Conservation (phyloP, 2,113 vertebrate species). For the Benitochromis conjunctus region DNA sequence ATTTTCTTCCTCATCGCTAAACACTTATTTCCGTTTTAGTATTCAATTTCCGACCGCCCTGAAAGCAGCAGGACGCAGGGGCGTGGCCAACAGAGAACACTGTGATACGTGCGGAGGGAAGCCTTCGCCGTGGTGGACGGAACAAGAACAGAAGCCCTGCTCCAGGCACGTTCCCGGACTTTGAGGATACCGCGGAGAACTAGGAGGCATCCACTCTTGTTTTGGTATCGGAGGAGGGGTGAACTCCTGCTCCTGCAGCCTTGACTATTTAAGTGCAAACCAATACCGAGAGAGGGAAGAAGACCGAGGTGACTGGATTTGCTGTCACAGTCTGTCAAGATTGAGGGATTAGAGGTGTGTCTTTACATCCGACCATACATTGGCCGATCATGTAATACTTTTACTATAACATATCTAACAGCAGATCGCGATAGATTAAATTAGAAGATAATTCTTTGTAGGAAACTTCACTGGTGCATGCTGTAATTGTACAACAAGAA, state of each 20-base stretch:
- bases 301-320: not conserved
- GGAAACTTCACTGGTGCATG: not conserved
- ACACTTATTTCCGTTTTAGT: not conserved
- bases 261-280: not conserved
- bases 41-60: not conserved
- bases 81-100: not conserved
- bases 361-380: not conserved
- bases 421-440: not conserved
- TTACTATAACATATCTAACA: not conserved
- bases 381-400: not conserved
- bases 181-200: slow-evolving; percentile 26
- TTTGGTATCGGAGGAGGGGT: not conserved
- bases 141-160: not conserved
- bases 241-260: not conserved
- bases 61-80: slow-evolving; percentile 1
- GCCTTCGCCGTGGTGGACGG: slow-evolving; percentile 34
- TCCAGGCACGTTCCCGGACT: slow-evolving; percentile 32
- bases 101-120: slow-evolving; percentile 26
- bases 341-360: not conserved
- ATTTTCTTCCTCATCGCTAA: not conserved
- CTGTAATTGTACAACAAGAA: not conserved
- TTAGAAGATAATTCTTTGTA: not conserved
- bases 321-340: not conserved
- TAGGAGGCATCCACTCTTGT: not conserved
- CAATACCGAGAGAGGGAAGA: not conserved